These are phyloP conservation scores for Limnodromus scolopaceus DNA, from an alignment of 2,797 vertebrate genomes.

Conservation along the genomic window DNA sequence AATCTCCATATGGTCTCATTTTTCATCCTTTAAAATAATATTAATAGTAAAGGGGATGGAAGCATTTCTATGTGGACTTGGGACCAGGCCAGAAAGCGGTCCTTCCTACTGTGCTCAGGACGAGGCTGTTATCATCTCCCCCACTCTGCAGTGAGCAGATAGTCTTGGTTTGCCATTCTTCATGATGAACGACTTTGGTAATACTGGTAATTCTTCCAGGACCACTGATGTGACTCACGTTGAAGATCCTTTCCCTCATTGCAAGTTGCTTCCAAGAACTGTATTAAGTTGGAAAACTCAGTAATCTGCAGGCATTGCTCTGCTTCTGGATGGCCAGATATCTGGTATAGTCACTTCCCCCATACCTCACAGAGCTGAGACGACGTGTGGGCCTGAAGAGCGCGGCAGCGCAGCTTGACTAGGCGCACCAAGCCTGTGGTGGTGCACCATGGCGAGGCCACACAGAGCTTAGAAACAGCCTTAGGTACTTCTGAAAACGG, in stretches of 20 bases:
- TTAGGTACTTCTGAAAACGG: background rate
- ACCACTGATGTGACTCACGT: fast-evolving
- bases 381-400: fast-evolving
- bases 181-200: fast-evolving
- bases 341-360: fast-evolving
- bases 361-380: fast-evolving
- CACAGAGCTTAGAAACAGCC: background rate
- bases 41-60: background rate
- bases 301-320: background rate
- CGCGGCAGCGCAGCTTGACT: fast-evolving
- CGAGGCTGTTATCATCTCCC: fast-evolving
- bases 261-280: background rate
- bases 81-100: background rate
- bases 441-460: fast-evolving
- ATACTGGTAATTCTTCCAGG: background rate
- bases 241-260: background rate
- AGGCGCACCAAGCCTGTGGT: background rate
- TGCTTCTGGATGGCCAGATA: background rate
- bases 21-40: background rate
- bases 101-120: background rate
- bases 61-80: fast-evolving
- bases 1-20: background rate
- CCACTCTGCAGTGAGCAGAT: background rate
- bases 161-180: background rate
- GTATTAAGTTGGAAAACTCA: background rate